Percentiles rank a stretch among this genome's conserved stretches.
These are phyloP conservation scores for Epistrophe grossulariae DNA, from an alignment of 2,888 invertebrate genomes.

Conservation along the genomic window DNA sequence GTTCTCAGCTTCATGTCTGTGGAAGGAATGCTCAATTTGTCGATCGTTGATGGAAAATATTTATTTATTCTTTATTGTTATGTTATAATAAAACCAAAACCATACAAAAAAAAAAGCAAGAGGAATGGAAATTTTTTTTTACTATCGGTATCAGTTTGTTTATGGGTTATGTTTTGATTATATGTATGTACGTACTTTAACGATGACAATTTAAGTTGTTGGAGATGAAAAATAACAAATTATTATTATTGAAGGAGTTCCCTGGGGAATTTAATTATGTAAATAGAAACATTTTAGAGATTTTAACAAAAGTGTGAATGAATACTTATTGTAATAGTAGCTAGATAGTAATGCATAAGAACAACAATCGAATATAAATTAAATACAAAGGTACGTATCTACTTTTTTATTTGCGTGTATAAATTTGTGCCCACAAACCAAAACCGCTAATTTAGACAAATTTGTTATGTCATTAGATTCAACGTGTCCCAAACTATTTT, in stretches of 20 bases:
- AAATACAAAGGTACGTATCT: too few species aligned
- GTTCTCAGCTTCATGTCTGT: neutral
- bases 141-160: neutral
- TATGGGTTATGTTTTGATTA: neutral
- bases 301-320: too few species aligned
- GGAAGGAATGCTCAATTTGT: neutral
- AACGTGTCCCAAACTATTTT: too few species aligned
- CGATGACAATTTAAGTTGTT: neutral
- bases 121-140: constrained; percentile 14
- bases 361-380: too few species aligned
- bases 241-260: neutral
- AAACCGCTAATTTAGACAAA: too few species aligned
- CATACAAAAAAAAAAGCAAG: neutral
- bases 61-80: neutral
- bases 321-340: too few species aligned
- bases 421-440: too few species aligned
- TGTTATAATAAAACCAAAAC: neutral
- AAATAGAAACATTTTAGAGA: neutral
- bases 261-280: neutral
- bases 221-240: neutral
- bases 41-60: neutral
- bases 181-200: neutral
- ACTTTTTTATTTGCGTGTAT: too few species aligned
- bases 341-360: too few species aligned
- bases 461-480: too few species aligned